Percentiles rank a stretch among this genome's conserved stretches.
phyloP scores from a whole-genome alignment of 2,797 vertebrate genomes.

The Scarus forsteni region DNA sequence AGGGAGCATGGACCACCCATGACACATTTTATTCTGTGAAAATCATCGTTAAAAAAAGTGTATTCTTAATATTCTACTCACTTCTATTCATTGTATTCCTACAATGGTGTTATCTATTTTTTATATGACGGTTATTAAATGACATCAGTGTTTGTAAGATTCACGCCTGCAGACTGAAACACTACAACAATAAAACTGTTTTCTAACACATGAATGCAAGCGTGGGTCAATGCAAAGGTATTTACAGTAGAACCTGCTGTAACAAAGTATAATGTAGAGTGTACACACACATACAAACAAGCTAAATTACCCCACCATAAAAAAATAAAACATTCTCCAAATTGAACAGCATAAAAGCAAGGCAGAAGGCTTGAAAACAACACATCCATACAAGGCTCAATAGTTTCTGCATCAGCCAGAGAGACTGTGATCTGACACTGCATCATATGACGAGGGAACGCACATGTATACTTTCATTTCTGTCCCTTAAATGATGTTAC shows the following conservation, averaged over 20 bases:
- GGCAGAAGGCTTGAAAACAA: conserved; percentile 5
- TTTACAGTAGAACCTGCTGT: conserved; percentile 9
- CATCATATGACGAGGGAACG: neutral
- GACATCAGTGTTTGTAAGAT: too few species aligned
- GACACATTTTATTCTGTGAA: too few species aligned
- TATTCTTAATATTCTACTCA: too few species aligned
- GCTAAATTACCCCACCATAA: conserved; percentile 23
- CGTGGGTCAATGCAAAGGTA: neutral
- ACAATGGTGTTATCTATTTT: too few species aligned
- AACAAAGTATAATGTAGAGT: conserved; percentile 24
- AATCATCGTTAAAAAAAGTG: too few species aligned
- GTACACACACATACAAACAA: neutral
- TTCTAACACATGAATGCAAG: neutral
- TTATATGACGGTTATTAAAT: too few species aligned
- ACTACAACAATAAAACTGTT: neutral
- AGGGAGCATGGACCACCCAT: too few species aligned
- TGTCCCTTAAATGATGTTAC: neutral
- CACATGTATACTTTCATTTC: neutral
- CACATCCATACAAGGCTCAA: conserved; percentile 10
- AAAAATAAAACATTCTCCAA: conserved; percentile 43
- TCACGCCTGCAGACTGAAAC: neutral
- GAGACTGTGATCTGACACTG: neutral
- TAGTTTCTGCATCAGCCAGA: conserved; percentile 12
- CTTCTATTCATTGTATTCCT: too few species aligned
- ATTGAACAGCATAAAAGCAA: conserved; percentile 27